phyloP scores from a whole-genome alignment of 2,113 vertebrate genomes.

The Hepsetus odoe region DNA sequence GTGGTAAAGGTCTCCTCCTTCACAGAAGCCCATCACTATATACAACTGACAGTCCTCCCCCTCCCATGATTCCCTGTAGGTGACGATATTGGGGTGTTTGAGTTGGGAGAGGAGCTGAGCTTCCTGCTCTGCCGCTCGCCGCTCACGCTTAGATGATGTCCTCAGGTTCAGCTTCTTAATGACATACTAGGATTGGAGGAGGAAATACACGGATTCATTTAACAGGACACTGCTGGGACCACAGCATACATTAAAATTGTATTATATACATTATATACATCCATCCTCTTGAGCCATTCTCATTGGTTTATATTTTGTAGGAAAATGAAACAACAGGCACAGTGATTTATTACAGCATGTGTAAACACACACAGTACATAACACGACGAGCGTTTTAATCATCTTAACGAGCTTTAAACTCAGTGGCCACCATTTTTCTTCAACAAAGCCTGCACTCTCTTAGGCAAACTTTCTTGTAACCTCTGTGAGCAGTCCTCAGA shows the following conservation, averaged over 20 bases:
- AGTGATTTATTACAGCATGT: too few relatives aligned
- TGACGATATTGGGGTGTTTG: slow-evolving; percentile 95
- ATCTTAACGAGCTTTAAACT: too few relatives aligned
- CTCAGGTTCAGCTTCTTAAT: slow-evolving; percentile 93
- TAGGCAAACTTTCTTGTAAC: too few relatives aligned
- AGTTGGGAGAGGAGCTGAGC: slow-evolving; percentile 91
- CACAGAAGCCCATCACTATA: slow-evolving; percentile 97
- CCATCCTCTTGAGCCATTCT: too few relatives aligned
- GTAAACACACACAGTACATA: too few relatives aligned
- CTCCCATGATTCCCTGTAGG: slow-evolving; percentile 96
- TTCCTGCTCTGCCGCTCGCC: slow-evolving; percentile 91
- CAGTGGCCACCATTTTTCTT: too few relatives aligned
- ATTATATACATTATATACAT: too few relatives aligned
- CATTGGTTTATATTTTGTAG: too few relatives aligned
- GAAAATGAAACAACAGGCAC: too few relatives aligned
- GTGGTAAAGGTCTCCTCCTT: slow-evolving; percentile 95
- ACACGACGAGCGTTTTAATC: too few relatives aligned
- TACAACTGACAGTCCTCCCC: slow-evolving; percentile 89
- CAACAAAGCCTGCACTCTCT: too few relatives aligned
- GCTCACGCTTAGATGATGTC: slow-evolving; percentile 84
- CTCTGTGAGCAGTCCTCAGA: too few relatives aligned
- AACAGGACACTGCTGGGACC: not conserved
- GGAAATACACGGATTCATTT: not conserved
- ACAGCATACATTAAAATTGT: not conserved
- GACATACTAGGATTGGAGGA: slow-evolving; percentile 81